Evolutionary conservation across 1,140 invertebrate species (phyloP), one percentile per base, ranked within the genome.

Genomic region (Tetranychus urticae): DNA sequence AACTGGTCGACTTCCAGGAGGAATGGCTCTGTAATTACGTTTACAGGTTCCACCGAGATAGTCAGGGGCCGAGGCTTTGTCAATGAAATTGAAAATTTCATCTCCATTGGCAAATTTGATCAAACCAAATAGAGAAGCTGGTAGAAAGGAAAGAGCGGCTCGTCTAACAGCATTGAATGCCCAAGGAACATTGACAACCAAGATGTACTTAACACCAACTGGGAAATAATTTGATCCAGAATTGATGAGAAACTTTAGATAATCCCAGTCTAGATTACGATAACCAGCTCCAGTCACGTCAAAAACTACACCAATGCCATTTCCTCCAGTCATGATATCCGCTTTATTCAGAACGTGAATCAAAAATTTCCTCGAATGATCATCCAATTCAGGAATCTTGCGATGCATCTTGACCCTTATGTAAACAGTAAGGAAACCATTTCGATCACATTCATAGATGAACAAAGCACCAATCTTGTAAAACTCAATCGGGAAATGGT

Each of bases 21-120:
- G 62, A 13, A 57, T 59, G 13, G 13, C 31, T 50, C 55, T 42
- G 42, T 64, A 65, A 35, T 64, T 58, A 34, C 58, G 60, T 45
- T 31, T 54, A 58, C 59, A 47, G 34, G 45, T 48, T 5, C 65
- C 65, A 33, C 61, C 63, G 48, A 67, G 33, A 61, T 60, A 66
- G n/a, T 67, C 52, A n/a, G 61, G 66, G 0, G 64, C 36, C 7
- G 46, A 55, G 50, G 65, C 50, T 42, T 23, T 8, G 33, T 61
- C 65, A 55, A 67, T 66, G 23, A 48, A 62, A 37, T 63, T 56
- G n/a, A 37, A 56, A 13, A 66, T 42, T 33, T 61, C 59, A 42
- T 65, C 59, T 12, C 47, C 50, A 56, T 61, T 47, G 37, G 58
- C 57, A 62, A 66, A 66, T 42, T 59, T 64, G 31, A 66, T 35